Conservation (phyloP, 2,797 vertebrate genomes). For the Morus bassanus region DNA sequence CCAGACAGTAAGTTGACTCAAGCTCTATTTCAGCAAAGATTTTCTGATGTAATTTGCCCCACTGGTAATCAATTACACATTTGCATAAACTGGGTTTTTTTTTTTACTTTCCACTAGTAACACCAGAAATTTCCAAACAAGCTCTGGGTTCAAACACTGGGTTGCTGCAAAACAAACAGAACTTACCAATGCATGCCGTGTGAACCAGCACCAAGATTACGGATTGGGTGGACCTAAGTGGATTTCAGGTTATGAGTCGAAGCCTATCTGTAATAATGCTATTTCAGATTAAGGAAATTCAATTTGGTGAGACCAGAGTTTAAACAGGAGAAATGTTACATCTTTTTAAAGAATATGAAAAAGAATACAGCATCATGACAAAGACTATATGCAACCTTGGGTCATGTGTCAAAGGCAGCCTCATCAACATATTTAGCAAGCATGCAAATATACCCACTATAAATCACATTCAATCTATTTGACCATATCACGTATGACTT, state of each 20-base stretch:
- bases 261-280: neutral
- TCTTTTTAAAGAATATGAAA: neutral
- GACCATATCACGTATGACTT: neutral
- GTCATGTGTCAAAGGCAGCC: neutral
- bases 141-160: neutral
- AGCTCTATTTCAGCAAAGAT: neutral
- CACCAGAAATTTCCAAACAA: neutral
- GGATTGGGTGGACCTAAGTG: neutral
- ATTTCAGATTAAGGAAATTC: neutral
- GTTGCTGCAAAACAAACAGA: neutral
- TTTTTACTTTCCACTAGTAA: neutral
- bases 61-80: neutral
- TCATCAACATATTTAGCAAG: neutral
- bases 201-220: neutral
- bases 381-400: neutral
- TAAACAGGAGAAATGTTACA: neutral
- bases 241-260: neutral
- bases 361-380: neutral
- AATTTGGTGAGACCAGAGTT: neutral
- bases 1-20: neutral
- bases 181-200: neutral
- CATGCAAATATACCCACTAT: neutral
- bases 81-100: neutral
- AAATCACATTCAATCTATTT: neutral
- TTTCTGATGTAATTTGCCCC: neutral